Percentiles rank a stretch among this genome's conserved stretches.
Conservation (phyloP, 2,113 vertebrate species). For the Ranitomeya variabilis region DNA sequence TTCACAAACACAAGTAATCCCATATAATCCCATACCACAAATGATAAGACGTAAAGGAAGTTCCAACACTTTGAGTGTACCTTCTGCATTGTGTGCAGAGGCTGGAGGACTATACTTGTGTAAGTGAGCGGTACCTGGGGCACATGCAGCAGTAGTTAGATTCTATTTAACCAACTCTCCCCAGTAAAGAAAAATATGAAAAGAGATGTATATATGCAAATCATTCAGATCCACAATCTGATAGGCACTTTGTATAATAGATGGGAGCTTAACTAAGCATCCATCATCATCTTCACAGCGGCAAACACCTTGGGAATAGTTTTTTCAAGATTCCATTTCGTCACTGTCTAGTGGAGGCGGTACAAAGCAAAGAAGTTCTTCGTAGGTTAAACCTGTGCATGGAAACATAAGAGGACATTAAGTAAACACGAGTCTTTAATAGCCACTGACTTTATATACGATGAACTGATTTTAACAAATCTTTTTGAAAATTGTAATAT, state of each 20-base stretch:
- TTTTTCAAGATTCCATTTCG: conserved; percentile 93
- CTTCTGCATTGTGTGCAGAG: background rate
- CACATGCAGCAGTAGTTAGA: conserved; percentile 40
- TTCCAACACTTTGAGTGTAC: background rate
- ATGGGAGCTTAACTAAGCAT: background rate
- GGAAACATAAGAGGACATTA: conserved; percentile 32
- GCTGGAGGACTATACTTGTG: background rate
- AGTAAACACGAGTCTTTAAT: background rate
- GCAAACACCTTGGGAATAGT: conserved; percentile 37
- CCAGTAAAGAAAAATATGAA: conserved; percentile 39
- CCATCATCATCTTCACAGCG: conserved; percentile 42
- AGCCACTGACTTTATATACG: background rate
- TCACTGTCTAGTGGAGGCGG: conserved; percentile 87
- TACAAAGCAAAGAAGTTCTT: conserved; percentile 92
- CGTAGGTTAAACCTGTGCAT: conserved; percentile 86
- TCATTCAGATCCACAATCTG: conserved; percentile 27
- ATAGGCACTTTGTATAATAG: conserved; percentile 49
- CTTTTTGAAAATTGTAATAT: background rate
- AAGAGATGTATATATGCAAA: conserved; percentile 27
- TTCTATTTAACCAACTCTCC: conserved; percentile 32
- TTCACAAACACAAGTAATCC: background rate
- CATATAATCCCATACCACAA: background rate
- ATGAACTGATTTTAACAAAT: background rate
- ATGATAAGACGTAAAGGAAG: background rate
- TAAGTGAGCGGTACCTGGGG: background rate